Evolutionary conservation across 2,888 invertebrate species (phyloP), one percentile per base, ranked within the genome.

Genomic region (Sisyra terminalis): DNA sequence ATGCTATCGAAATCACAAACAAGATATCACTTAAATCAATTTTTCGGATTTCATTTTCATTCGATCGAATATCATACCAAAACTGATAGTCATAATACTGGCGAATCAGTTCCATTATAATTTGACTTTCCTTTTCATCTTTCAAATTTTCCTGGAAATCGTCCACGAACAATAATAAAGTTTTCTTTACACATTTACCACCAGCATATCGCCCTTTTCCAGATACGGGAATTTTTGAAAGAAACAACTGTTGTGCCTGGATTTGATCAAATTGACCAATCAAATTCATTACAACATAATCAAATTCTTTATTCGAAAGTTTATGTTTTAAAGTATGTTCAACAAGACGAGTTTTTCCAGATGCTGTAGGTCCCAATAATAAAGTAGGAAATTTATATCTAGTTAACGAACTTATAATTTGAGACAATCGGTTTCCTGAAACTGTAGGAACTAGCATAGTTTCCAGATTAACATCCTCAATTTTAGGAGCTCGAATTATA

Each of bases 101-200:
- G 43, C 89, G 66, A 3, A 89, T 61, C 31, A 90, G 63, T 64
- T 89, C 89, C 50, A 89, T 78, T 1, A 88, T 81, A 2, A 88
- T 87, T 57, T 88, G 87, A 1, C 87, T 83, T 2, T 87, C 88
- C 53, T 85, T 87, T 3, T 67, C 63, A 63, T 88, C 88, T 57
- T 83, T 83, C 18, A 71, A 72, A 0, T 89, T 87, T 84, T 88
- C 85, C 57, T 87, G 87, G 60, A 89, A 70, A 57, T 90, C 89
- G 56, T 90, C 90, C 39, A 90, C 77, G 58, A 89, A 89, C 49
- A 88, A 75, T 18, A 89, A 66, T 6, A 69, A 66, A 42, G 65
- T 66, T 61, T 81, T 81, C 7, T 24, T 24, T 3, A 24, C 7
- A 1, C 82, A 84, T 57, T 70, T 71, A 9, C 78, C 71, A 0